Evolutionary conservation across 2,797 vertebrate species (phyloP), one percentile per base, ranked within the genome.

Genomic region (Pterois miles): DNA sequence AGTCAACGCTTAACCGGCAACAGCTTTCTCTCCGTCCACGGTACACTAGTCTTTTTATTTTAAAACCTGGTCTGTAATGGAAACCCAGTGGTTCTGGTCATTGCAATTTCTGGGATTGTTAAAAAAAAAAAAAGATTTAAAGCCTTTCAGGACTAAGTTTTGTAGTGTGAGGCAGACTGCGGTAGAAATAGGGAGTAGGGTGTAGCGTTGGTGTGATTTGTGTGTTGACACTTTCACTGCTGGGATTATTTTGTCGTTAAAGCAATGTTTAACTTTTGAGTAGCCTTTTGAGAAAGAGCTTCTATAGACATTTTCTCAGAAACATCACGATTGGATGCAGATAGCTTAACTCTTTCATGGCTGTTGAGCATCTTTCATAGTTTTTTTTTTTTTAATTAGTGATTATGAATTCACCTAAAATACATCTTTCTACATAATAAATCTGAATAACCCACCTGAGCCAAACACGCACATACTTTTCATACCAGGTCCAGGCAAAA

Each of bases 1-100:
- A 58, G 58, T 79, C 27, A 8, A 71, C 53, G 83, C 70, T 31
- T 46, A 74, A 84, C 65, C 70, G 58, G 54, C 48, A 58, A 36
- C 25, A 60, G 59, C 40, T 10, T 56, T 29, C 29, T 74, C 52
- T 67, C 13, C 74, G 56, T 74, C 48, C 23, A 29, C 25, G 52
- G 8, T 27, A 13, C 13, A 1, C n/a, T 20, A 13, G 59, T 69
- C 65, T 40, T 46, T 63, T n/a, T 10, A 6, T 2, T 73, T 40
- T 63, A 6, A 25, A 43, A 57, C 0, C 0, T 46, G 38, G 16
- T 7, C 40, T 53, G 12, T 8, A 52, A 50, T 65, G 29, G 9
- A 13, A 43, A 66, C 20, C 29, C 8, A 38, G 31, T 22, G 9
- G 33, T 8, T 53, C 8, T 16, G 4, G n/a, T 59, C 8, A 6